Percentiles rank a stretch among this genome's conserved stretches.
Evolutionary conservation across 1,140 invertebrate species (phyloP).

Genomic region (Zaprionus africanus): DNA sequence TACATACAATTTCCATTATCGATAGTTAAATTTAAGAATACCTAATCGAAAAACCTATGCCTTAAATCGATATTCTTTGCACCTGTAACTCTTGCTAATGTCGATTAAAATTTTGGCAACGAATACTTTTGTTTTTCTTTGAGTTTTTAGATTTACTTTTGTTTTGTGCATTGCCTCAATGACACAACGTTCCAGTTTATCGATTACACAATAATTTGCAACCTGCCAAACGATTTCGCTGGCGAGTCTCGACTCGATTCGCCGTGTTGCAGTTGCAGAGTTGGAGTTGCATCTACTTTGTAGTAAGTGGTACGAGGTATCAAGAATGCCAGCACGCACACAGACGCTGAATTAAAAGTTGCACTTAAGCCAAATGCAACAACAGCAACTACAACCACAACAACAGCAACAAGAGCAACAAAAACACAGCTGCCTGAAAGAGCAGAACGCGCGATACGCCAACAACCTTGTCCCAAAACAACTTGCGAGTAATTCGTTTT

Average conservation of each 20-base stretch:
- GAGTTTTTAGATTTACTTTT: not conserved
- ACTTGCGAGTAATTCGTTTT: conserved; percentile 66
- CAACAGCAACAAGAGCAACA: conserved; percentile 29
- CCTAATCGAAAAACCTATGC: not conserved
- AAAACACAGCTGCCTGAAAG: conserved; percentile 37
- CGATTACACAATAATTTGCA: conserved; percentile 66
- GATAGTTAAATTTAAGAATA: not conserved
- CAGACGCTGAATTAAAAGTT: conserved; percentile 38
- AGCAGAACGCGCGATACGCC: conserved; percentile 52
- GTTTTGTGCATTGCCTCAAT: conserved; percentile 20
- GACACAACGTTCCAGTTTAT: conserved; percentile 58
- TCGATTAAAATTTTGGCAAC: conserved; percentile 3
- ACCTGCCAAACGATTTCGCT: conserved; percentile 68
- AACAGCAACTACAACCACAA: conserved; percentile 21
- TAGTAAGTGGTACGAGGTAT: conserved; percentile 40
- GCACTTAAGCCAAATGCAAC: conserved; percentile 49
- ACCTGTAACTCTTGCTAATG: not conserved
- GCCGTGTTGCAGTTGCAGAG: conserved; percentile 21
- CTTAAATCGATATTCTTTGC: not conserved
- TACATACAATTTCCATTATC: not conserved
- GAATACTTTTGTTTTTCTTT: not conserved
- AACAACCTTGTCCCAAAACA: conserved; percentile 82
- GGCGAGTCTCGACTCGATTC: conserved; percentile 23
- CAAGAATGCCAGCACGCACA: conserved; percentile 53
- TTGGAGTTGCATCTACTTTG: conserved; percentile 28